A percentile compares a stretch with the other conserved stretches of the same genome.
phyloP scores from a whole-genome alignment of 2,888 invertebrate genomes.

The Vesta saturnalis region DNA sequence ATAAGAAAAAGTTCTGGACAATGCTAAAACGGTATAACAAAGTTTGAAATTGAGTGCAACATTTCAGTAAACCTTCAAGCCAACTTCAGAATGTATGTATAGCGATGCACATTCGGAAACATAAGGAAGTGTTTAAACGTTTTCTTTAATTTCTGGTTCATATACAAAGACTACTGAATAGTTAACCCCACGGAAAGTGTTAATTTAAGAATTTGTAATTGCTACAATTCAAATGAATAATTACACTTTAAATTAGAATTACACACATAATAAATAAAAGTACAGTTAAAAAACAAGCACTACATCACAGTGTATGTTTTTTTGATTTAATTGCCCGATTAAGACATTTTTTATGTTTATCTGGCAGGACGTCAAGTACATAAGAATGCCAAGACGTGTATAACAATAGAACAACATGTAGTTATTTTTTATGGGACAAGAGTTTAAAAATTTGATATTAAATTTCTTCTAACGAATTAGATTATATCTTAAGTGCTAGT shows the following conservation, averaged over 20 bases:
- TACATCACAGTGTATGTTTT: conserved; percentile 7
- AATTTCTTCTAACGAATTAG: conserved; percentile 27
- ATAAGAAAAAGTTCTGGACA: too few species aligned
- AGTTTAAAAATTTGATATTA: conserved; percentile 31
- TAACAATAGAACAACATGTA: conserved; percentile 26
- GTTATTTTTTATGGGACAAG: conserved; percentile 29
- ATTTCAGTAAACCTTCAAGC: too few species aligned
- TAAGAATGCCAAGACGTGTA: conserved; percentile 23
- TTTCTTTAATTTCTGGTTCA: too few species aligned
- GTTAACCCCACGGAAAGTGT: neutral
- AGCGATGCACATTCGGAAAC: too few species aligned
- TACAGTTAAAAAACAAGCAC: neutral
- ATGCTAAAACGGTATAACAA: too few species aligned
- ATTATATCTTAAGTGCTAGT: conserved; percentile 32
- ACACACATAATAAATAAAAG: conserved; percentile 1
- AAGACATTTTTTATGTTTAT: conserved; percentile 27
- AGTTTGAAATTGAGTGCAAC: too few species aligned
- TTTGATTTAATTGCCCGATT: conserved; percentile 33
- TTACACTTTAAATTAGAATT: conserved; percentile 1
- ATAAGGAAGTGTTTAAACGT: too few species aligned
- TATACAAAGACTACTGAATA: too few species aligned
- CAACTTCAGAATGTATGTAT: too few species aligned
- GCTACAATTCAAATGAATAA: neutral
- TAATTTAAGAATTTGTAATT: conserved; percentile 4
- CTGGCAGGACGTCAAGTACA: conserved; percentile 26